Evolutionary conservation across 2,113 vertebrate genomes (phyloP).

Genomic region (Cyanoliseus patagonus): DNA sequence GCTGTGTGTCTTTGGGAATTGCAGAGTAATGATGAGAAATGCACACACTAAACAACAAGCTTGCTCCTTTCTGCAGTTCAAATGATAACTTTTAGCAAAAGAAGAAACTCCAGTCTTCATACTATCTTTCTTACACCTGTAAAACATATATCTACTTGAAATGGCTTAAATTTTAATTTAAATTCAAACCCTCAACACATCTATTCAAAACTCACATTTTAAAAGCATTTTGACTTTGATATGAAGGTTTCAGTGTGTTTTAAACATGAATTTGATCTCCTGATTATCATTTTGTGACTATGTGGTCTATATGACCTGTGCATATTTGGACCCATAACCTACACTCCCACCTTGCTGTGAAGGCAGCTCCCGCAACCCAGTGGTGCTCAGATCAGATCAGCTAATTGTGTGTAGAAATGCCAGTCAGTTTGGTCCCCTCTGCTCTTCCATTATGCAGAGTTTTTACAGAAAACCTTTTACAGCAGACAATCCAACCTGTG

Average conservation of each 20-base stretch:
- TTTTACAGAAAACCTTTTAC: not conserved
- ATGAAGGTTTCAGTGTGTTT: not conserved
- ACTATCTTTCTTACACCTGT: not conserved
- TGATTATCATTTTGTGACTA: not conserved
- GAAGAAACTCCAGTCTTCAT: not conserved
- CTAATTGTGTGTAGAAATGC: not conserved
- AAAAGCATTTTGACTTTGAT: not conserved
- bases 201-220: not conserved
- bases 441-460: not conserved
- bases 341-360: not conserved
- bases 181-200: not conserved
- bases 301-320: not conserved
- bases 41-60: not conserved
- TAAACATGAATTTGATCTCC: not conserved
- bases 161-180: not conserved
- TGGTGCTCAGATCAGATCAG: not conserved
- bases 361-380: not conserved
- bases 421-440: not conserved
- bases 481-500: not conserved
- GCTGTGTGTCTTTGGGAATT: conserved; percentile 5
- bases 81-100: not conserved
- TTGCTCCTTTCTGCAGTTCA: not conserved
- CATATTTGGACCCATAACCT: not conserved
- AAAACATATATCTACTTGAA: not conserved
- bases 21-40: conserved; percentile 9